Conservation (phyloP, 2,888 invertebrate genomes). For the Julus scanicus region DNA sequence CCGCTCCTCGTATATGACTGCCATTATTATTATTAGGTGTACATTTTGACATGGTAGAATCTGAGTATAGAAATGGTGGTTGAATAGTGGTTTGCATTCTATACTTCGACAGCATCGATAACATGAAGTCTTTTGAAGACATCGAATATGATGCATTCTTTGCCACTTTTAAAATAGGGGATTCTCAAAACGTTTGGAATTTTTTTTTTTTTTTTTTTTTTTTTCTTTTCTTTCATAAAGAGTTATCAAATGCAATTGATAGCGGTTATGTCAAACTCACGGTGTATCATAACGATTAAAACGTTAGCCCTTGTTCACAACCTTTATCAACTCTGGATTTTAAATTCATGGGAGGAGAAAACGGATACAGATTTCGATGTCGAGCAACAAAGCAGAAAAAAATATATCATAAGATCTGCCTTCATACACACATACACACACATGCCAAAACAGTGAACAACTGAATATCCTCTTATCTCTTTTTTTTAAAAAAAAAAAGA, state of each 20-base stretch:
- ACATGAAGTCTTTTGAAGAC: background rate
- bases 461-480: conserved; percentile 29
- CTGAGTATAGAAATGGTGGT: too few relatives aligned
- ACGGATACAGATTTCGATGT: conserved; percentile 44
- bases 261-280: conserved; percentile 14
- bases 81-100: too few relatives aligned
- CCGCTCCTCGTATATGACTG: too few relatives aligned
- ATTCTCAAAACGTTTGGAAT: background rate
- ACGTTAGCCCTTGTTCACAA: conserved; percentile 25
- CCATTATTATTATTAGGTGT: too few relatives aligned
- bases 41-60: too few relatives aligned
- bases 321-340: background rate
- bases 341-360: conserved; percentile 32
- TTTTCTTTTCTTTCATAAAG: background rate
- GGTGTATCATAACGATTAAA: conserved; percentile 13
- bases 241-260: conserved; percentile 25
- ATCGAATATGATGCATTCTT: background rate
- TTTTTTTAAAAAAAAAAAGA: background rate
- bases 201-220: too few relatives aligned
- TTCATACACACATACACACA: background rate
- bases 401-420: conserved; percentile 16
- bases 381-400: background rate
- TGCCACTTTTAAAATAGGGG: background rate
- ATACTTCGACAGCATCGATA: background rate
- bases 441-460: conserved; percentile 1